Percentiles rank a stretch among this genome's conserved stretches.
Evolutionary conservation across 1,140 invertebrate species (phyloP).

Genomic region (Cepaea nemoralis): DNA sequence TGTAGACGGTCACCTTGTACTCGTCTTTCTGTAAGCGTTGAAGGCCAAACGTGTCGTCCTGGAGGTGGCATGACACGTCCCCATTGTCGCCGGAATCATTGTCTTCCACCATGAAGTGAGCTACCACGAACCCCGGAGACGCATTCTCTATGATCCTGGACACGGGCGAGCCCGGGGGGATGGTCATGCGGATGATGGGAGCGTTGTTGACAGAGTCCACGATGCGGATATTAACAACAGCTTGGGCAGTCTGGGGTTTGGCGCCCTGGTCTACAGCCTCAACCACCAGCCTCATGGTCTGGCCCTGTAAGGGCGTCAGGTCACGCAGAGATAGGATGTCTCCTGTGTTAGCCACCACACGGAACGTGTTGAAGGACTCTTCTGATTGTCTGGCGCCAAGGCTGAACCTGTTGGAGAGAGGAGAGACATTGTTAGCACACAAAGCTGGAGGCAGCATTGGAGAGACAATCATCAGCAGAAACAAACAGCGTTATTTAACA

Average conservation of each 20-base stretch:
- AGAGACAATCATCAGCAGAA: neutral
- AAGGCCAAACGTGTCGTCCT: constrained; percentile 47
- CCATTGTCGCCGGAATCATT: constrained; percentile 59
- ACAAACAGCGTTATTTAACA: too few species aligned
- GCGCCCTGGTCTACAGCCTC: constrained; percentile 71
- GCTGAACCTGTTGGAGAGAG: constrained; percentile 77
- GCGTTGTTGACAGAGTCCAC: constrained; percentile 93
- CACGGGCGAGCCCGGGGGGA: constrained; percentile 49
- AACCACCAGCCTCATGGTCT: constrained; percentile 72
- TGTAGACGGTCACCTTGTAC: constrained; percentile 55
- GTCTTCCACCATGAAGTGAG: constrained; percentile 59
- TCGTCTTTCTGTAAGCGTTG: constrained; percentile 54
- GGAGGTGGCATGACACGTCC: constrained; percentile 53
- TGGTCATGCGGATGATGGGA: constrained; percentile 82
- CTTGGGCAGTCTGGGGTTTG: constrained; percentile 74
- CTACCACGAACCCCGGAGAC: constrained; percentile 57
- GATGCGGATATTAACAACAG: constrained; percentile 78
- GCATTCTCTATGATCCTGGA: constrained; percentile 54
- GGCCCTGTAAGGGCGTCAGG: constrained; percentile 39
- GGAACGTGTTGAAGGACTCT: constrained; percentile 42
- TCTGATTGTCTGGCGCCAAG: constrained; percentile 56
- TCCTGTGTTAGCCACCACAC: constrained; percentile 39
- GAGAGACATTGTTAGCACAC: neutral
- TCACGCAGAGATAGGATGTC: constrained; percentile 40
- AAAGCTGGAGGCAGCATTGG: neutral